These are phyloP conservation scores for Periophthalmus modestus DNA, from an alignment of 2,113 vertebrate species.

Conservation along the genomic window DNA sequence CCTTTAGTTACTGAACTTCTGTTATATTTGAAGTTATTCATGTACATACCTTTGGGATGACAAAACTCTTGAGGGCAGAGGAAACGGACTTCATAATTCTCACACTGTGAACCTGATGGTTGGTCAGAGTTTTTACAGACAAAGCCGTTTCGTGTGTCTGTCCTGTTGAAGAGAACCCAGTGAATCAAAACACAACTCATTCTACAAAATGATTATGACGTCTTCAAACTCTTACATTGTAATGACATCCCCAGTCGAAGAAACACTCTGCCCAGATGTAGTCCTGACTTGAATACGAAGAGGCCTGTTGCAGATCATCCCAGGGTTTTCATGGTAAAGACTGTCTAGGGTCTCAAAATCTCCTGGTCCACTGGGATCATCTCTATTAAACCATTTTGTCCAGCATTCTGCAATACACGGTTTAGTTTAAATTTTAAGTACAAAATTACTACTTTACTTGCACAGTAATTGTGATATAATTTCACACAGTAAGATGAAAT, in stretches of 20 bases:
- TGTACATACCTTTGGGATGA: background rate
- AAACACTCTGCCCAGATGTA: background rate
- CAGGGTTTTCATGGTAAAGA: background rate
- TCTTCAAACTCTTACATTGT: background rate
- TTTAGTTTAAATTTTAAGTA: too few species aligned
- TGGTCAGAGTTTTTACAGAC: background rate
- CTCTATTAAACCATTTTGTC: background rate
- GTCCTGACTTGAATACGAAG: background rate
- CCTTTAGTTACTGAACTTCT: too few species aligned
- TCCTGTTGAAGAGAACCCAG: background rate
- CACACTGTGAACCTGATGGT: background rate
- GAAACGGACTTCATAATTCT: slow-evolving; percentile 43
- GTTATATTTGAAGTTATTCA: too few species aligned
- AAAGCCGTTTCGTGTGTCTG: background rate
- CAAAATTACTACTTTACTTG: too few species aligned
- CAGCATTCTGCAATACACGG: background rate
- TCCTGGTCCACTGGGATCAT: background rate
- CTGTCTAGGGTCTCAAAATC: background rate
- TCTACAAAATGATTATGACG: background rate
- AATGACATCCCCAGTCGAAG: too few species aligned
- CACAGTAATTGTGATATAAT: too few species aligned
- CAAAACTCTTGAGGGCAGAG: slow-evolving; percentile 34
- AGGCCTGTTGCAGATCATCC: background rate
- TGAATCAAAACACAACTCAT: background rate
- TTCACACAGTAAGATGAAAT: too few species aligned